Base-by-base conservation (phyloP, 1,140 invertebrate species). In the Meloidogyne floridensis region DNA sequence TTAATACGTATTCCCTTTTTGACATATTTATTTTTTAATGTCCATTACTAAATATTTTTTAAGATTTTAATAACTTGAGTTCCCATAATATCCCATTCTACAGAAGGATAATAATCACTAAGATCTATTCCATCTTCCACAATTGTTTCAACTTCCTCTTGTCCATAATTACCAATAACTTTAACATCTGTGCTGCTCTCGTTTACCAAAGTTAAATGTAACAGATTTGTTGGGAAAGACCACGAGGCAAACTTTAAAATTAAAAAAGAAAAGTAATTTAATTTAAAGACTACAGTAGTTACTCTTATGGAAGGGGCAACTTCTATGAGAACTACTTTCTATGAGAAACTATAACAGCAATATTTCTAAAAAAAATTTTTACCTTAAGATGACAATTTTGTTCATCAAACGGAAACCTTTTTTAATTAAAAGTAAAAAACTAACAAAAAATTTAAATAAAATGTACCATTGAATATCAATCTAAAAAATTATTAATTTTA, bases 31-130 rank as follows among this genome's bases (percentile, higher is more conserved):
- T 47, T 47, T 47, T 4, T 47, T 47, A 6, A 47, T 6, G 7
- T 47, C 47, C 47, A 32, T 32, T 32, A 32, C 20, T 20, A 20
- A 20, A 32, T 32, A 32, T 32, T 32, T 32, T 32, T 32, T 1
- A 32, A 32, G 32, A 32, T 47, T 8, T 8, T n/a, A 65, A 3
- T 5, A 15, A 65, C 59, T 65, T 65, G 59, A n/a, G n/a, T 65
- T 72, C 80, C 98, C 83, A 99, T 93, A 87, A 99, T 96, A 91
- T 99, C 97, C 97, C 97, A 99, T 92, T 99, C 97, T 10, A 98
- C 96, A 42, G 95, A 97, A 92, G 95, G 95, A 91, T 97, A 98
- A 92, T 97, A 98, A 90, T 97, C 95, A 69, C 94, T 71, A 84
- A 80, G 2, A 89, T 88, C 88, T 69, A 89, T 89, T 84, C 88